A percentile compares a stretch with the other conserved stretches of the same genome.
phyloP scores from a whole-genome alignment of 2,113 vertebrate species.

The Caranx ignobilis region DNA sequence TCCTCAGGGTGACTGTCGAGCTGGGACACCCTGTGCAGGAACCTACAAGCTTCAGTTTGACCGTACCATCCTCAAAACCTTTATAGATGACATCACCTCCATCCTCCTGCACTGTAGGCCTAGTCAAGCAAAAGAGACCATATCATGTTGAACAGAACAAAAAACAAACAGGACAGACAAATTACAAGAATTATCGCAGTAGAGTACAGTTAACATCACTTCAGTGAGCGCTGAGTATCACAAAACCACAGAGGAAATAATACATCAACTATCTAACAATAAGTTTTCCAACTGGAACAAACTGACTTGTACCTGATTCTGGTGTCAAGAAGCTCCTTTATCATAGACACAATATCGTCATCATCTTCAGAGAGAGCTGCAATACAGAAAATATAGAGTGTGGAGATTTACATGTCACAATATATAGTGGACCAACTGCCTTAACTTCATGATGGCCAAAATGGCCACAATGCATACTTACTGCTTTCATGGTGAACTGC shows the following conservation, averaged over 20 bases:
- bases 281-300: neutral
- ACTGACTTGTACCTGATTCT: constrained; percentile 81
- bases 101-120: constrained; percentile 87
- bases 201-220: constrained; percentile 4
- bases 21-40: constrained; percentile 88
- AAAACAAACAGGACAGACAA: constrained; percentile 3
- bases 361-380: constrained; percentile 84
- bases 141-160: constrained; percentile 25
- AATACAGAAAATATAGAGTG: constrained; percentile 21
- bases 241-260: neutral
- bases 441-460: neutral
- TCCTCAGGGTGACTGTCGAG: constrained; percentile 84
- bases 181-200: constrained; percentile 23
- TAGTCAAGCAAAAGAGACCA: constrained; percentile 46
- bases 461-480: constrained; percentile 59
- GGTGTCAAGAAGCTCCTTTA: constrained; percentile 87
- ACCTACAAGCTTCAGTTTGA: constrained; percentile 86
- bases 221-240: neutral
- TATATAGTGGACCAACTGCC: neutral
- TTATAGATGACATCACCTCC: constrained; percentile 87
- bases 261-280: neutral
- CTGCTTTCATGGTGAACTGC: constrained; percentile 80
- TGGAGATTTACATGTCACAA: neutral
- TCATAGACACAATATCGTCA: constrained; percentile 86
- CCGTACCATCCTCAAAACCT: constrained; percentile 84